Base-by-base conservation (phyloP, 2,888 invertebrate species). In the Resseliella maxima region DNA sequence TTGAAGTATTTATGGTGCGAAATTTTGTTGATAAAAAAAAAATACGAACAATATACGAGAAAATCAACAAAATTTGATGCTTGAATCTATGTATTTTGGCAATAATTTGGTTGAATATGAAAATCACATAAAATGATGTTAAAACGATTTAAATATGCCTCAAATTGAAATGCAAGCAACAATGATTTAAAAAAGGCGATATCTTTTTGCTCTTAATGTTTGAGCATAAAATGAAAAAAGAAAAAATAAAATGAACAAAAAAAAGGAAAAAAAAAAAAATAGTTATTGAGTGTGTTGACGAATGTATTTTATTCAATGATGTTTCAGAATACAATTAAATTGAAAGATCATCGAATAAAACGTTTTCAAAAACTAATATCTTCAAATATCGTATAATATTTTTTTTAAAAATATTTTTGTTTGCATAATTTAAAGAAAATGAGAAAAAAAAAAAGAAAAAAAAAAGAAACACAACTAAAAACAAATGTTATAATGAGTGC, bases 401-500 rank as follows among this genome's bases (percentile, higher is more conserved):
- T 72, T 72, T 72, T 5, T 27, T 72, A 3, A 31, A 72, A 59
- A 59, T 72, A 72, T 10, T 72, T 72, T 72, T 72, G 31, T 72
- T 72, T 72, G 72, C 72, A 21, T 72, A 72, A 72, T 72, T 31
- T 31, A 72, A 72, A 72, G 12, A 50, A 21, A 12, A 41, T 8
- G 12, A 41, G 12, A 41, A 41, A 41, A 12, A 41, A 24, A 24
- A 24, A 31, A 72, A 31, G 15, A 72, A 72, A 72, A n/a, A n/a
- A 3, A 59, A 72, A 59, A 59, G 15, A 59, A 59, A 59, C 59
- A 59, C 27, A 59, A 72, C 72, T 72, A 72, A 72, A 59, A 72
- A 72, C 27, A 72, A 72, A 38, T 83, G 83, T 83, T 83, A 83
- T 83, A 38, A 38, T 83, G 83, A 83, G 83, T 83, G 83, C 83